A percentile compares a stretch with the other conserved stretches of the same genome.
phyloP scores from a whole-genome alignment of 2,888 invertebrate genomes.

The Philereme vetulata region DNA sequence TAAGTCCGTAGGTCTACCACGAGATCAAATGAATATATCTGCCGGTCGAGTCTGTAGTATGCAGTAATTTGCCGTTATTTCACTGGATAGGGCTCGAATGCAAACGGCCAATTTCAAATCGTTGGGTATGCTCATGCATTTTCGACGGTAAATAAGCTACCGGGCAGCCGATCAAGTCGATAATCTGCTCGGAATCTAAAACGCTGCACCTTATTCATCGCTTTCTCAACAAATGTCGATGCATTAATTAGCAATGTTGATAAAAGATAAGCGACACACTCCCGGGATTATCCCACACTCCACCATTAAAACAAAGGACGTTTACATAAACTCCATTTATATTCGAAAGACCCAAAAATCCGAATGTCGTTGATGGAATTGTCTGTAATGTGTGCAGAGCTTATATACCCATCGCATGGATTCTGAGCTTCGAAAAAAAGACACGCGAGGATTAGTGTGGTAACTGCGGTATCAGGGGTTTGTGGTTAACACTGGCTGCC shows the following conservation, averaged over 20 bases:
- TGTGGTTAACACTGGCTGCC: slow-evolving; percentile 41
- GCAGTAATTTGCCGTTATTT: too few relatives aligned
- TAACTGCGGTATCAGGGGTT: slow-evolving; percentile 49
- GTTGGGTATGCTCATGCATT: too few relatives aligned
- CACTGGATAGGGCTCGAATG: too few relatives aligned
- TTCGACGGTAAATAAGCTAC: too few relatives aligned
- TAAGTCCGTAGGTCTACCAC: background rate
- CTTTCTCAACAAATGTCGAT: too few relatives aligned
- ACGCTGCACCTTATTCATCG: too few relatives aligned
- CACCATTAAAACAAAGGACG: slow-evolving; percentile 25
- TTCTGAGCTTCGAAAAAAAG: slow-evolving; percentile 44
- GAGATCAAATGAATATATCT: too few relatives aligned
- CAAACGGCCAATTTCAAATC: too few relatives aligned
- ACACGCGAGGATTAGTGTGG: slow-evolving; percentile 54
- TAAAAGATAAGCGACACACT: slow-evolving; percentile 15
- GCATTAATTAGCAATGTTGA: slow-evolving; percentile 12
- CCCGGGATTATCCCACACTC: slow-evolving; percentile 23
- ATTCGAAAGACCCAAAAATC: slow-evolving; percentile 25
- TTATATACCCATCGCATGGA: slow-evolving; percentile 27
- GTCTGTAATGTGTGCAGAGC: slow-evolving; percentile 40
- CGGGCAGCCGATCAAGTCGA: too few relatives aligned
- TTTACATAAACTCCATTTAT: slow-evolving; percentile 27
- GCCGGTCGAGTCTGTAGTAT: too few relatives aligned
- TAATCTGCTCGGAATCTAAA: too few relatives aligned
- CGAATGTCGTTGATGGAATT: slow-evolving; percentile 34